phyloP scores from a whole-genome alignment of 1,140 invertebrate species.

The Caenorhabditis briggsae region DNA sequence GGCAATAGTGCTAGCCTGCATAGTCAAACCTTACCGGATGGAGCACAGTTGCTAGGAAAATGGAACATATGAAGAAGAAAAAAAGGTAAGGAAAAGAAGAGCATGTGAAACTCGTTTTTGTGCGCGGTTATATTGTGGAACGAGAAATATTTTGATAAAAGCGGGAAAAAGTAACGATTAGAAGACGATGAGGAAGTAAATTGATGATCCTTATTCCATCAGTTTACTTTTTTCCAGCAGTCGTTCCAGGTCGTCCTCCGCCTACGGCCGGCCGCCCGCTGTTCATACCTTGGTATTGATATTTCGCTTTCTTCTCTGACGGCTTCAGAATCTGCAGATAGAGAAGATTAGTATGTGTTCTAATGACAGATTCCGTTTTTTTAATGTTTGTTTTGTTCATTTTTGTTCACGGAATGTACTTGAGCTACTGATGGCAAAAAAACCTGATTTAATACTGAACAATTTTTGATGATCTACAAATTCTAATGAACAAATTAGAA shows the following conservation, averaged over 20 bases:
- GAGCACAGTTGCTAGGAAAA: background rate
- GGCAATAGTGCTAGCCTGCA: background rate
- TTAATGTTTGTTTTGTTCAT: no score
- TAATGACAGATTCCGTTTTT: no score
- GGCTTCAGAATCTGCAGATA: conserved; percentile 92
- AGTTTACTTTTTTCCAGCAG: conserved; percentile 73
- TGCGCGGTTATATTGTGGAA: conserved; percentile 33
- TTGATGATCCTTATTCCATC: no score
- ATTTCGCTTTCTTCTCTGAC: conserved; percentile 98
- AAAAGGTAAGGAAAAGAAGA: conserved; percentile 2
- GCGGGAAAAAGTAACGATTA: background rate
- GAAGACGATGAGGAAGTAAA: background rate
- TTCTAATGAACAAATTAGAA: background rate
- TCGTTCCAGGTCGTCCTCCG: conserved; percentile 59
- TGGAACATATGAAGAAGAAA: conserved; percentile 28
- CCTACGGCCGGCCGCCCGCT: conserved; percentile 80
- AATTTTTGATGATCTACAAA: no score
- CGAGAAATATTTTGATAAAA: conserved; percentile 45
- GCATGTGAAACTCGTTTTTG: conserved; percentile 40
- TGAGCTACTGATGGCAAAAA: no score
- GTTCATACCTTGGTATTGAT: conserved; percentile 87
- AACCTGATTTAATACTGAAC: no score
- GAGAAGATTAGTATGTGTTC: background rate
- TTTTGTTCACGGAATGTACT: no score
- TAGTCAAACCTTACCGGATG: background rate